A percentile compares a stretch with the other conserved stretches of the same genome.
These are phyloP conservation scores for Poeciliopsis occidentalis DNA, from an alignment of 2,113 vertebrate species.

Conservation along the genomic window DNA sequence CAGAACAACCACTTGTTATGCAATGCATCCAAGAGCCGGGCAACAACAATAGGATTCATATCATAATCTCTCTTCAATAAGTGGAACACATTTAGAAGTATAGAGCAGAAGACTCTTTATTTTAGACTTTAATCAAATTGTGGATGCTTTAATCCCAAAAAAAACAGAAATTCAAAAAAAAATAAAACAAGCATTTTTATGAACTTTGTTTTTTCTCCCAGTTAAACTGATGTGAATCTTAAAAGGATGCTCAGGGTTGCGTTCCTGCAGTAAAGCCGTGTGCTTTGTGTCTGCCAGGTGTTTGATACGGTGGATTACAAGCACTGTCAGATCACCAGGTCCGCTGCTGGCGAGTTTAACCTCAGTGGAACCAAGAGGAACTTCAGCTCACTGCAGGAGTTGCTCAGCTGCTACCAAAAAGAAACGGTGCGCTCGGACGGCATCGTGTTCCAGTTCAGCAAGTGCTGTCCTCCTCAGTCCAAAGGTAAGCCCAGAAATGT, in stretches of 20 bases:
- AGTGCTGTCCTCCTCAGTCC: constrained; percentile 91
- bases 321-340: constrained; percentile 93
- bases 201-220: neutral
- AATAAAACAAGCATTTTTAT: neutral
- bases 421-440: constrained; percentile 95
- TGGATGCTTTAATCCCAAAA: too few relatives aligned
- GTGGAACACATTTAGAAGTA: neutral
- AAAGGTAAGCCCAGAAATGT: constrained; percentile 83
- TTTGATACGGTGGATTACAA: constrained; percentile 86
- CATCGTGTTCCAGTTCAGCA: constrained; percentile 93
- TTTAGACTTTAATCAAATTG: too few relatives aligned
- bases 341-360: constrained; percentile 86
- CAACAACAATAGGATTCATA: neutral
- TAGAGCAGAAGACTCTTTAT: neutral
- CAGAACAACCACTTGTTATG: neutral
- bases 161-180: neutral
- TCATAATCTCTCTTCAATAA: neutral
- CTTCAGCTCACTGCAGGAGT: constrained; percentile 89
- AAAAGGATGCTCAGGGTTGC: neutral
- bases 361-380: constrained; percentile 93
- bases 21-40: too few relatives aligned
- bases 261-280: neutral
- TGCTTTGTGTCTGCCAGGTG: constrained; percentile 58
- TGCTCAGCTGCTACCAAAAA: constrained; percentile 95
- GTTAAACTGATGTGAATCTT: neutral